Percentiles rank a stretch among this genome's conserved stretches.
These are phyloP conservation scores for Eulimnadia texana DNA, from an alignment of 1,140 invertebrate genomes.

Conservation along the genomic window DNA sequence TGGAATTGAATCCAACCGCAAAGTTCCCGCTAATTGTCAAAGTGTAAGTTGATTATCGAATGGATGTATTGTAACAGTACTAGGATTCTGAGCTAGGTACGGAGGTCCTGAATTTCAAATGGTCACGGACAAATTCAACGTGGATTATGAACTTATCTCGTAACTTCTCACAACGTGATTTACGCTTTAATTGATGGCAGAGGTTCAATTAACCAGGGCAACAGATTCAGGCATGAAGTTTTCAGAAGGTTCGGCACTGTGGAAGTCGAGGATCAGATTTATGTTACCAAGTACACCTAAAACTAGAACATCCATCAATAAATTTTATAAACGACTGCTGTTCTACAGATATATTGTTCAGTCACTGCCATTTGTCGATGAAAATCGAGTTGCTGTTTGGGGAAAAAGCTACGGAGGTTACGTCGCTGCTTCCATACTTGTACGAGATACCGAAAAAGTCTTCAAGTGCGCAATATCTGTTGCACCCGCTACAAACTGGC, in stretches of 20 bases:
- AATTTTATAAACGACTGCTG: not conserved
- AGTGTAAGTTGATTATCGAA: too few species aligned
- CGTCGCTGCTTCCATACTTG: conserved; percentile 56
- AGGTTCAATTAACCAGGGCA: conserved; percentile 69
- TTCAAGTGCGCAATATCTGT: conserved; percentile 83
- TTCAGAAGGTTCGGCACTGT: conserved; percentile 71
- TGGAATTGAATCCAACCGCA: conserved; percentile 39
- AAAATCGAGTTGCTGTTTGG: conserved; percentile 62
- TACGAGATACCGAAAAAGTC: conserved; percentile 47
- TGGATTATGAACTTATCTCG: conserved; percentile 70
- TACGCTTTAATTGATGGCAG: conserved; percentile 78
- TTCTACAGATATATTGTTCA: conserved; percentile 39
- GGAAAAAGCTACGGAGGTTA: conserved; percentile 84
- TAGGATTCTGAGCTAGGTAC: too few species aligned
- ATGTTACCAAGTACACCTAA: conserved; percentile 54
- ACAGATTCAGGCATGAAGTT: conserved; percentile 60
- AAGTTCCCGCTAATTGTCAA: conserved; percentile 74
- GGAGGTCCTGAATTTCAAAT: conserved; percentile 70
- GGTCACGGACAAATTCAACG: conserved; percentile 57
- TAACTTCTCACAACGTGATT: conserved; percentile 67
- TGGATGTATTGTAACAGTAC: too few species aligned
- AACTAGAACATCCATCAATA: too few species aligned
- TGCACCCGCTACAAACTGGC: conserved; percentile 85
- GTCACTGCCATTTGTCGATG: conserved; percentile 50
- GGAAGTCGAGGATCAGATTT: conserved; percentile 76